Evolutionary conservation across 2,888 invertebrate genomes (phyloP), one percentile per base, ranked within the genome.

Genomic region (Gastracanthus pulcherrimus): DNA sequence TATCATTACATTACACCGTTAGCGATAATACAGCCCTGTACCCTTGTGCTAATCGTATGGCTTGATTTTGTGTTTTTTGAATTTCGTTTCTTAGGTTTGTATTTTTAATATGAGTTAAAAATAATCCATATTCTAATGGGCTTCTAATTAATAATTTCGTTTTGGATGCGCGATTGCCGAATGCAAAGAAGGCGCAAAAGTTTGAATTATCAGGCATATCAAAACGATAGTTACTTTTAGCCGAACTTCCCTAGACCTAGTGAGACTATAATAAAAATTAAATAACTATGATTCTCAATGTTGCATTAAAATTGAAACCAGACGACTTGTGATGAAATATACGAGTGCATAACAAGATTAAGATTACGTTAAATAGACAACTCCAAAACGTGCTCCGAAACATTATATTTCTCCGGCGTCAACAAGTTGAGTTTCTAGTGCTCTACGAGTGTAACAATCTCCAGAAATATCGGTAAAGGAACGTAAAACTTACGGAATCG

Each of bases 321-420:
- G 38, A 26, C 36, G 48, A 77, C 26, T 26, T 67, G 31, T 36
- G 48, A 62, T 60, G 62, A 77, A 62, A 70, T 70, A 26, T 75
- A 55, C 51, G 48, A 66, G 66, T 66, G 55, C 75, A 66, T 66
- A 70, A 70, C 31, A 60, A 60, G 69, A 69, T 76, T 76, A 69
- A 41, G 34, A 60, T 48, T 6, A 38, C n/a, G n/a, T n/a, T n/a
- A 38, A 64, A 66, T 36, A 41, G 45, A 31, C 19, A 19, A 41
- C 67, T 38, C 3, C 7, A 41, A 76, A 75, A 58, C 31, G 23
- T 34, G 34, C 34, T 34, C 23, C 55, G 11, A 55, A 23, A 55
- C 2, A 55, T 26, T n/a, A n/a, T n/a, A n/a, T 26, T 55, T 9
- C 4, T 9, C 55, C 55, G 23, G 62, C n/a, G 34, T 58, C 2